Evolutionary conservation across 2,113 vertebrate species (phyloP), one percentile per base, ranked within the genome.

Genomic region (Myiopsitta monachus): DNA sequence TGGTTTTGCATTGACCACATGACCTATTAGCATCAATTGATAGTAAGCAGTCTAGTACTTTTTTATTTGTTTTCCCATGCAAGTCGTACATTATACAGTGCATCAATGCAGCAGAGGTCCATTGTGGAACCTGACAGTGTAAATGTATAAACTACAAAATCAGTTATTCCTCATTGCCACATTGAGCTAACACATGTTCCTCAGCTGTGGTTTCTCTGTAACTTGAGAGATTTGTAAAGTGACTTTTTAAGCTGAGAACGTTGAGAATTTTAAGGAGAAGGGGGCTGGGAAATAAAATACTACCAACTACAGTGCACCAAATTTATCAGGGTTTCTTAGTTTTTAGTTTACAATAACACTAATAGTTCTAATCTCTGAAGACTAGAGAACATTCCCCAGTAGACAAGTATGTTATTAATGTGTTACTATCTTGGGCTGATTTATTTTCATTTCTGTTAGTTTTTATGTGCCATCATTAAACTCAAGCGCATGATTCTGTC

Each of bases 391-490:
- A 63, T 77, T 73, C 23, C 18, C 12, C 21, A 44, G 18, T 6
- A 92, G 61, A 55, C 19, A 84, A 96, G 31, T 12, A 66, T 21
- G 21, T 4, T 78, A 46, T 38, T 79, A 94, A 54, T 36, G 46
- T 46, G 38, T 39, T 62, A 67, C 68, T 28, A 78, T 54, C 57
- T 67, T 43, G 5, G 5, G 26, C 11, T 54, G 28, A 87, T 84
- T 73, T 75, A 61, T 87, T 81, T 69, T 91, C 49, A 90, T 89
- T 95, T 97, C 91, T 97, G 93, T 67, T 90, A 70, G 22, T 33
- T 92, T 93, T 97, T 97, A 97, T 90, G 72, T 75, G 33, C 74
- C 64, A 84, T 93, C 39, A 63, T 93, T 97, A 96, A 97, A 92
- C 41, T 31, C 46, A 93, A 96, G 77, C 72, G 92, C 59, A 80